Percentiles rank a stretch among this genome's conserved stretches.
Conservation (phyloP, 1,140 invertebrate genomes). For the Meloidogyne chitwoodi region DNA sequence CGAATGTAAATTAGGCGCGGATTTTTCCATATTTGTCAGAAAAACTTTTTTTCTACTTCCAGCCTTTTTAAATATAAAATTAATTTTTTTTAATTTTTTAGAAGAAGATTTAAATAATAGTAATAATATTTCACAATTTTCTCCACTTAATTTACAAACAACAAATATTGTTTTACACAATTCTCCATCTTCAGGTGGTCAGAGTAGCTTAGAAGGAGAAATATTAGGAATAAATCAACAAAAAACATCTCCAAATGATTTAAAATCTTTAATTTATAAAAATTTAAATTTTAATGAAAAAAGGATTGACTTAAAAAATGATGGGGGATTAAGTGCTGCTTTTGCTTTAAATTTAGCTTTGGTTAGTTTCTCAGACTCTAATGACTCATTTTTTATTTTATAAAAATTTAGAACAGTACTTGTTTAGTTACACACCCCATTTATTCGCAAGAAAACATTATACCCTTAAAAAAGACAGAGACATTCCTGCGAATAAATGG, state of each 20-base stretch:
- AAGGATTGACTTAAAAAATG: not conserved
- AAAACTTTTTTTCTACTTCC: no score
- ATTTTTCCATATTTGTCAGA: no score
- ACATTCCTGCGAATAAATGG: no score
- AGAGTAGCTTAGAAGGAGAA: not conserved
- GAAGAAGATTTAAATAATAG: no score
- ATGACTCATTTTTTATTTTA: no score
- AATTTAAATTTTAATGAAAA: not conserved
- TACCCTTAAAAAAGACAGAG: no score
- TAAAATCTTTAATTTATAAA: not conserved
- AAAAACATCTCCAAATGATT: not conserved
- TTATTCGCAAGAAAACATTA: no score
- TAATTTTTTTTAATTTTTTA: no score
- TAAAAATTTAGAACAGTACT: no score
- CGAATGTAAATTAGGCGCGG: no score
- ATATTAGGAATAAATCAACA: not conserved
- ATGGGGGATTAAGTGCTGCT: not conserved
- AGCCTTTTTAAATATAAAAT: no score
- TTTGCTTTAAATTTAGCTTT: not conserved
- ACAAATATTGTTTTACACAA: slow-evolving; percentile 1
- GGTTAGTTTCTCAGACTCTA: not conserved
- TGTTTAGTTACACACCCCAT: no score
- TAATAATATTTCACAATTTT: not conserved
- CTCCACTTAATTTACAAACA: not conserved
- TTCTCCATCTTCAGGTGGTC: slow-evolving; percentile 15